Base-by-base conservation (phyloP, 2,888 invertebrate genomes). In the Hololepta plana region DNA sequence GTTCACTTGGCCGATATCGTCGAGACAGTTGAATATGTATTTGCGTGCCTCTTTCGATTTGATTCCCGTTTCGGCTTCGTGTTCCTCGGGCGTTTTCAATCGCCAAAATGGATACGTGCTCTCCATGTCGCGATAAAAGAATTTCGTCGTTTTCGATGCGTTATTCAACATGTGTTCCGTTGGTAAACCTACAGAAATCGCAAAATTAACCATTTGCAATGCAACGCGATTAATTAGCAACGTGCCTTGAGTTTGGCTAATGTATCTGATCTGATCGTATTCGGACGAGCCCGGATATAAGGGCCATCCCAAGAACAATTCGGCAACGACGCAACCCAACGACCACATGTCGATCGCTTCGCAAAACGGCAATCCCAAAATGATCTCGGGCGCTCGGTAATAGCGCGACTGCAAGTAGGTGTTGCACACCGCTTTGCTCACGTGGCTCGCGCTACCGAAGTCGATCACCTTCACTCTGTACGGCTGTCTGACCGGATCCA, bases 331-430 rank as follows among this genome's bases (percentile, higher is more conserved):
- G 59, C 98, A 99, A 31, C 98, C 98, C 38, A 98, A 62, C 4
- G 95, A 96, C 98, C 98, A 98, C 96, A 99, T 99, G 59, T 98
- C 98, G 45, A 98, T 98, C 8, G 96, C 91, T 58, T 99, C 98
- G 62, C 93, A 93, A 62, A 98, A 98, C 34, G 95, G 96, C 43
- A 98, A 63, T 12, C 98, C 98, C 45, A 93, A 66, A 47, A 95
- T 93, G 47, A 93, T 93, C 60, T 93, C 93, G 2, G 93, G 93
- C 16, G 93, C 91, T 40, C 95, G 77, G 59, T 98, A 98, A 55
- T 98, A 98, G 50, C 98, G 72, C 44, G 95, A 96, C 62, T 98
- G 98, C 45, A 99, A 67, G 57, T 99, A 99, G 5, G 98, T 99
- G 51, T 98, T 98, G 60, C 96, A 96, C 25, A 99, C 95, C 8